A percentile compares a stretch with the other conserved stretches of the same genome.
Evolutionary conservation across 2,888 invertebrate species (phyloP).

Genomic region (Monopis laevigella): DNA sequence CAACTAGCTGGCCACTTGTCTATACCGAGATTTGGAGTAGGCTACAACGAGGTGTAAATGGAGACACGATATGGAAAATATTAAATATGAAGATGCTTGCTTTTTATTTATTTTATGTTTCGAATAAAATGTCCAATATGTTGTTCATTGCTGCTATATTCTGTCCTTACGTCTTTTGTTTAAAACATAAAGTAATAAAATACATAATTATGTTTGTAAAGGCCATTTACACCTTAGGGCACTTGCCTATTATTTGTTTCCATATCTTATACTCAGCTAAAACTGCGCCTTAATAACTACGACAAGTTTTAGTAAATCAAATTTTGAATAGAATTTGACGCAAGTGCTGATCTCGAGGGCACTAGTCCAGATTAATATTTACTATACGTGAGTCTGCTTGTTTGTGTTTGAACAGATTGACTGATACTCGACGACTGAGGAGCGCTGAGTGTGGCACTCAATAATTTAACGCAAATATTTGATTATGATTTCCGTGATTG

Average conservation of each 20-base stretch:
- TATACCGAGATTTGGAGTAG: too few relatives aligned
- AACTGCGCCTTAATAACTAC: neutral
- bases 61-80: too few relatives aligned
- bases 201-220: too few relatives aligned
- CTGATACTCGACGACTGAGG: conserved; percentile 1
- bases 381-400: conserved; percentile 7
- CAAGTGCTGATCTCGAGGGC: conserved; percentile 2
- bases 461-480: conserved; percentile 12
- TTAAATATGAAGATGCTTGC: too few relatives aligned
- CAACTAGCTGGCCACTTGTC: too few relatives aligned
- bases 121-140: too few relatives aligned
- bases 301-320: conserved; percentile 8
- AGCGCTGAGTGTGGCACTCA: neutral
- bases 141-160: too few relatives aligned
- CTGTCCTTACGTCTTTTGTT: too few relatives aligned
- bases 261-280: conserved; percentile 1
- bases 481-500: conserved; percentile 9
- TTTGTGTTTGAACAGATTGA: conserved; percentile 8
- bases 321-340: conserved; percentile 5
- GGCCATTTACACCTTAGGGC: too few relatives aligned
- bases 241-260: conserved; percentile 27
- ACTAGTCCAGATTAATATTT: conserved; percentile 12
- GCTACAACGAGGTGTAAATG: too few relatives aligned
- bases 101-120: too few relatives aligned
- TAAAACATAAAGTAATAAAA: too few relatives aligned